Evolutionary conservation across 2,797 vertebrate genomes (phyloP).

Genomic region (Picus viridis): DNA sequence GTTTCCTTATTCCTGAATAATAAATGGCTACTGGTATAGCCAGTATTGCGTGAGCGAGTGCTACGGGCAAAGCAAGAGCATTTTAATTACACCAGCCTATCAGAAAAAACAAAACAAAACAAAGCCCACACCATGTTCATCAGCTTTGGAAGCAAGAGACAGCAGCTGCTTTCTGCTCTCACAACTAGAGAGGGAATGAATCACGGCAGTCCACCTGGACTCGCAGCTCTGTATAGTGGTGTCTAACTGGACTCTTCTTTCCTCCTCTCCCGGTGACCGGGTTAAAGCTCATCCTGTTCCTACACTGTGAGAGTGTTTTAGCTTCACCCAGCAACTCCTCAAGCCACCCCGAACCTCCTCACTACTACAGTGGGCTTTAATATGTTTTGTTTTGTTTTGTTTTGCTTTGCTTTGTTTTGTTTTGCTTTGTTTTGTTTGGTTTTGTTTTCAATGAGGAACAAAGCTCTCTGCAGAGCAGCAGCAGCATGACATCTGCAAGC

Average conservation of each 20-base stretch:
- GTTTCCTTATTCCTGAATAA: not conserved
- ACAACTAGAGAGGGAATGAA: not conserved
- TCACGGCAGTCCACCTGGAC: not conserved
- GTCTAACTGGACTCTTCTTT: not conserved
- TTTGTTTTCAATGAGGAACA: not conserved
- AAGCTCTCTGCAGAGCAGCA: conserved; percentile 15
- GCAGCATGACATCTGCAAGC: conserved; percentile 13
- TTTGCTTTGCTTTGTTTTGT: too few species aligned
- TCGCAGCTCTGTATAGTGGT: not conserved
- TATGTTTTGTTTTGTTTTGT: not conserved
- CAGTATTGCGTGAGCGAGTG: not conserved
- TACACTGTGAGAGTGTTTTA: not conserved
- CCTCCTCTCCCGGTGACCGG: not conserved
- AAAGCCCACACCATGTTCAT: not conserved
- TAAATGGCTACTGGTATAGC: not conserved
- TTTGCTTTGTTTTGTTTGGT: too few species aligned
- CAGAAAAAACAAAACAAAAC: not conserved
- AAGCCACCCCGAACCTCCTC: not conserved
- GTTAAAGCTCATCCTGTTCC: not conserved
- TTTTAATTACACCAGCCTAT: not conserved
- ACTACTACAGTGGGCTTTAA: not conserved
- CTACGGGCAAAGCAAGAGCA: not conserved
- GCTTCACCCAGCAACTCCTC: not conserved
- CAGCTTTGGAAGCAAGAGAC: not conserved
- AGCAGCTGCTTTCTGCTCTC: conserved; percentile 4